These are phyloP conservation scores for Syrrhaptes paradoxus DNA, from an alignment of 2,113 vertebrate species.

Conservation along the genomic window DNA sequence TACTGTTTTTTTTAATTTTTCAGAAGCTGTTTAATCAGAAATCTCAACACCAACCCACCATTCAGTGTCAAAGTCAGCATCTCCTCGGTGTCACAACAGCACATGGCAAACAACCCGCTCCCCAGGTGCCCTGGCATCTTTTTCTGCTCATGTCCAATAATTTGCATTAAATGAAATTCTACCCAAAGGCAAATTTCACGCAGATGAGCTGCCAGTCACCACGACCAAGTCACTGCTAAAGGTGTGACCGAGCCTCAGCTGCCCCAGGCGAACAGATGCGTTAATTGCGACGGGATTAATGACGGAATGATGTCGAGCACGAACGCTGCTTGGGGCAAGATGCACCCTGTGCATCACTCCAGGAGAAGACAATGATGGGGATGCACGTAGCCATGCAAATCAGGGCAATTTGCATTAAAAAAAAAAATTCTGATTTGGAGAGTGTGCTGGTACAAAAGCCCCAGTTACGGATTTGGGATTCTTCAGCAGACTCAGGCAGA, in stretches of 20 bases:
- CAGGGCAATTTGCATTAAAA: not conserved
- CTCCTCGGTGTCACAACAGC: not conserved
- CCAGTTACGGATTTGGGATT: accelerated
- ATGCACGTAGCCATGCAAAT: not conserved
- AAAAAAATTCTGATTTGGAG: not conserved
- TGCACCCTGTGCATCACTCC: not conserved
- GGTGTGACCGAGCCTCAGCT: not conserved
- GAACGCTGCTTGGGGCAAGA: not conserved
- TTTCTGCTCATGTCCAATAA: not conserved
- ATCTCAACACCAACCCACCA: not conserved
- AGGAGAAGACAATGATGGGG: not conserved
- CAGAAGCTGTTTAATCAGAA: not conserved
- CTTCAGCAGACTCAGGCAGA: not conserved
- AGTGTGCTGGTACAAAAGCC: not conserved
- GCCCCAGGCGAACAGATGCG: not conserved
- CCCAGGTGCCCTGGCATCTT: not conserved
- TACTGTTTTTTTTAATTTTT: not conserved
- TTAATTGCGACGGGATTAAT: not conserved
- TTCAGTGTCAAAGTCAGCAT: not conserved
- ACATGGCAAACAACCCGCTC: accelerated
- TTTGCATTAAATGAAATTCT: not conserved
- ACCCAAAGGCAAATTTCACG: not conserved
- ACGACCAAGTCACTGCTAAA: not conserved
- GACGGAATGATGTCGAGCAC: not conserved
- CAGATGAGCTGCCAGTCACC: not conserved